Base-by-base conservation (phyloP, 2,888 invertebrate species). In the Coelogynopora nodosa region DNA sequence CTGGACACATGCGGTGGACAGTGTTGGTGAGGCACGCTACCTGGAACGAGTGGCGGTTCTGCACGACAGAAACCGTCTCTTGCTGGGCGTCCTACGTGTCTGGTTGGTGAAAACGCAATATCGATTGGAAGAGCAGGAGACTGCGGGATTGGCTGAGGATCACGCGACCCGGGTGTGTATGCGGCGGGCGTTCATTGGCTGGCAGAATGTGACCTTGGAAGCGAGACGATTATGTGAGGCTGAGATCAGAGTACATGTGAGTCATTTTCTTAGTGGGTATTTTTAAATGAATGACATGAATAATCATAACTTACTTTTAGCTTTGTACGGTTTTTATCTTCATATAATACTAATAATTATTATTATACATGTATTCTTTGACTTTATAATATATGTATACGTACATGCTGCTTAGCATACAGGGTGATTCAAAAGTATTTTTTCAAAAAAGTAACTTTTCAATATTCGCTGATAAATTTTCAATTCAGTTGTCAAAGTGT, bases 141-240 rank as follows among this genome's bases (percentile, higher is more conserved):
- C 27, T 26, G 23, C 74, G 5, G 23, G 10, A 23, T 74, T 74
- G 23, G 74, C 74, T 74, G 74, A 74, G 27, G 74, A 74, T 74
- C 74, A 74, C 23, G 74, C 23, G 74, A 74, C 74, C 23, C 5
- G 74, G 27, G 10, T 5, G 2, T 26, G 74, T n/a, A 5, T 74
- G 74, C 5, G 74, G 74, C 74, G 74, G 74, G 74, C 74, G 5
- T 74, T 74, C 27, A 74, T 74, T 23, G 74, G 74, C 74, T 74
- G 74, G 74, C 74, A 23, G 23, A 23, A 74, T 5, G 74, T 74
- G 27, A 74, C 74, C 5, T 74, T 74, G 23, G 74, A 74, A 23
- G 27, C 5, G 18, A 5, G 74, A 13, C 74, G 23, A 13, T 74
- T 74, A 26, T 5, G 10, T 26, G 74, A 74, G 23, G 74, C 74